Conservation (phyloP, 2,113 vertebrate species). For the Oreochromis aureus region DNA sequence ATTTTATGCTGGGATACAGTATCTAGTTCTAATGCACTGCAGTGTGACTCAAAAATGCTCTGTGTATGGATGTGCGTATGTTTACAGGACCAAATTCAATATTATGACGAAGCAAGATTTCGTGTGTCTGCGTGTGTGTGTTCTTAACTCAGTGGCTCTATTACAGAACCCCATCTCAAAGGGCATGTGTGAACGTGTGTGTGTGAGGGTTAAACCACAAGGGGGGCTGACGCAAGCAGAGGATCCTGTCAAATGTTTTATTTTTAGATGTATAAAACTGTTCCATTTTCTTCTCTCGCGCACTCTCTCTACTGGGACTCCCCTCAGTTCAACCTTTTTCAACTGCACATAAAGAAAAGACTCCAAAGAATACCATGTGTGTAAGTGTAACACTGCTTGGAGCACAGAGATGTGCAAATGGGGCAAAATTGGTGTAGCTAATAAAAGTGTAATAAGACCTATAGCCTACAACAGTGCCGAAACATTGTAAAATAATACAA, state of each 20-base stretch:
- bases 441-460: neutral
- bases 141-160: constrained; percentile 6
- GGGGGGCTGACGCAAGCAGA: constrained; percentile 43
- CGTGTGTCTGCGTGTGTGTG: neutral
- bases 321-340: constrained; percentile 34
- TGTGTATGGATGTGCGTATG: neutral
- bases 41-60: neutral
- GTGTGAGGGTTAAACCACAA: constrained; percentile 33
- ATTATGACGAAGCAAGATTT: neutral
- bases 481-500: neutral
- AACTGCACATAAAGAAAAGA: constrained; percentile 40
- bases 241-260: constrained; percentile 64
- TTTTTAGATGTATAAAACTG: constrained; percentile 66
- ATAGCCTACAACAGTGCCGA: neutral
- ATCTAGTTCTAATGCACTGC: neutral
- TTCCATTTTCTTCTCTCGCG: constrained; percentile 41
- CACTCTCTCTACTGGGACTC: constrained; percentile 29
- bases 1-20: neutral
- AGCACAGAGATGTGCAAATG: constrained; percentile 25
- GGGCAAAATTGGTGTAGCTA: constrained; percentile 6
- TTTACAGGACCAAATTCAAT: neutral
- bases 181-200: constrained; percentile 11
- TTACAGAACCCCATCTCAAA: constrained; percentile 37
- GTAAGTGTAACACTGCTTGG: constrained; percentile 12
- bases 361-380: neutral